Percentiles rank a stretch among this genome's conserved stretches.
Evolutionary conservation across 2,797 vertebrate genomes (phyloP).

Genomic region (Phalloptychus januarius): DNA sequence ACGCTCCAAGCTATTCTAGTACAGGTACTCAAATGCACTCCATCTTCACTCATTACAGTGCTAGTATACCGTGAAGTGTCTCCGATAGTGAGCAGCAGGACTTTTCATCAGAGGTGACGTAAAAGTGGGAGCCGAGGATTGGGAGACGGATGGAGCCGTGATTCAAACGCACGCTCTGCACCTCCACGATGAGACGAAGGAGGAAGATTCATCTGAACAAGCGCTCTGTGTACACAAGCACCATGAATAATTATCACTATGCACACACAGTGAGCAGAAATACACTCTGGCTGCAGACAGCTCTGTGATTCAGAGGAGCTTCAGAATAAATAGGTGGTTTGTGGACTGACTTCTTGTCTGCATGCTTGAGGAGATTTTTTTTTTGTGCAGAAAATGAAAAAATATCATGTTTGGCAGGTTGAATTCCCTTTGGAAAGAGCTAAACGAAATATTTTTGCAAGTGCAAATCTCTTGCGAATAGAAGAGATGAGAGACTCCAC

Average conservation of each 20-base stretch:
- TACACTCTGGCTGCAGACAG: conserved; percentile 56
- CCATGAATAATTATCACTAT: conserved; percentile 72
- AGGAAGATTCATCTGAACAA: conserved; percentile 66
- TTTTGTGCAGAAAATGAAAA: conserved; percentile 33
- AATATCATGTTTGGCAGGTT: conserved; percentile 19
- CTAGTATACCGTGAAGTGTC: conserved; percentile 69
- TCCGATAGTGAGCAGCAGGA: conserved; percentile 71
- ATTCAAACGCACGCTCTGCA: conserved; percentile 61
- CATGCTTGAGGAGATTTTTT: conserved; percentile 22
- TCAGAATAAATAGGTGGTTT: conserved; percentile 53
- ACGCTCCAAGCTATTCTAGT: conserved; percentile 58
- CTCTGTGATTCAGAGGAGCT: conserved; percentile 43
- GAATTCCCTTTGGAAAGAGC: conserved; percentile 13
- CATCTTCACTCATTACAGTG: conserved; percentile 70
- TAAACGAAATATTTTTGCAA: conserved; percentile 26
- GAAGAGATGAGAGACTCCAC: conserved; percentile 14
- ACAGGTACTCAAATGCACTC: conserved; percentile 65
- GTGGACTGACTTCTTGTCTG: conserved; percentile 42
- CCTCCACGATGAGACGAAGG: conserved; percentile 54
- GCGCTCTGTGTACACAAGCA: conserved; percentile 49
- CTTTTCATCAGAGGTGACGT: conserved; percentile 75
- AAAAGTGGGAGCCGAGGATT: conserved; percentile 69
- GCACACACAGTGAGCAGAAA: conserved; percentile 61
- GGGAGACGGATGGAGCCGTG: conserved; percentile 71
- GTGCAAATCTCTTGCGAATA: conserved; percentile 28